Evolutionary conservation across 2,113 vertebrate genomes (phyloP).

Genomic region (Hemiprocne comata): DNA sequence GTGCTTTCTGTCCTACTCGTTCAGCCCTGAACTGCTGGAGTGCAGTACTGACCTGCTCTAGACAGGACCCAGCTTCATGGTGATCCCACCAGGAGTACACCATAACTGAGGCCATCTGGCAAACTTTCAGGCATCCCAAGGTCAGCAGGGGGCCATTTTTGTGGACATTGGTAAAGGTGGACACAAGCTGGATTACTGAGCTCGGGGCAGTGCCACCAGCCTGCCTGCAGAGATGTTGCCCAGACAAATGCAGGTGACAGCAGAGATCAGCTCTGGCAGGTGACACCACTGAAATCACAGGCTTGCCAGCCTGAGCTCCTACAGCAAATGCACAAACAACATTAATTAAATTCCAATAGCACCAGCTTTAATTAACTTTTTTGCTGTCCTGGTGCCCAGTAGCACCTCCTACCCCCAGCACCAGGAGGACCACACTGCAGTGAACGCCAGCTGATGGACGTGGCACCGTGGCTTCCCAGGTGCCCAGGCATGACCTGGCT

Average conservation of each 20-base stretch:
- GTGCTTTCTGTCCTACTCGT: rapidly evolving
- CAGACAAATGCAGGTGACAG: not conserved
- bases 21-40: not conserved
- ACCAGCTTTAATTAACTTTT: not conserved
- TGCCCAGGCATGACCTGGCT: not conserved
- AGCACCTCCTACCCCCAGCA: not conserved
- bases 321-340: not conserved
- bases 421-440: rapidly evolving
- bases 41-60: not conserved
- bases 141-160: not conserved
- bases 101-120: not conserved
- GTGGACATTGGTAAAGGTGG: not conserved
- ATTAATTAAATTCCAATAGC: not conserved
- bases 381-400: not conserved
- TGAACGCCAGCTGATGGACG: not conserved
- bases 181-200: not conserved
- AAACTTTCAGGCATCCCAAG: not conserved
- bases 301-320: not conserved
- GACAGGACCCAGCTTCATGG: not conserved
- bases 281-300: not conserved
- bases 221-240: not conserved
- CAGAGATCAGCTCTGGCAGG: not conserved
- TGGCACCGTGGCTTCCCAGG: not conserved
- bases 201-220: not conserved
- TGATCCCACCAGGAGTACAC: not conserved